These are phyloP conservation scores for Craseonycteris thonglongyai DNA, from an alignment of 2,113 vertebrate species.

Conservation along the genomic window DNA sequence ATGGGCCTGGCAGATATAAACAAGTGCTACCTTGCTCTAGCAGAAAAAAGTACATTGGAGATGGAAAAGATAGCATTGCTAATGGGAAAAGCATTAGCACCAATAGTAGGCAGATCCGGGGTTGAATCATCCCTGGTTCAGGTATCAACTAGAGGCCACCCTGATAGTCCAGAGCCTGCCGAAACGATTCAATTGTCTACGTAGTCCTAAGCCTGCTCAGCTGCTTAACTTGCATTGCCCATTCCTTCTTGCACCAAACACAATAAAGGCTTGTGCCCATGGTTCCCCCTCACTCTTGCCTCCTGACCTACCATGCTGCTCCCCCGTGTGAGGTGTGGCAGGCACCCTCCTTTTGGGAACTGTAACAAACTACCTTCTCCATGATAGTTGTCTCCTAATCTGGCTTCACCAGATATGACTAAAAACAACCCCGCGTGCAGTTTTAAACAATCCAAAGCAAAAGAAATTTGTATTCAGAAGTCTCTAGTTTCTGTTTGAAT, in stretches of 20 bases:
- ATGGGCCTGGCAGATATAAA: background rate
- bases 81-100: background rate
- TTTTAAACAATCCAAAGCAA: background rate
- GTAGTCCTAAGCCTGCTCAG: background rate
- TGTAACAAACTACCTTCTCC: background rate
- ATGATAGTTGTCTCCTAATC: background rate
- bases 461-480: background rate
- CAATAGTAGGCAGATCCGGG: background rate
- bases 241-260: background rate
- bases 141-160: background rate
- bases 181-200: background rate
- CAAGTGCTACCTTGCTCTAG: background rate
- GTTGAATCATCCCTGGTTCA: background rate
- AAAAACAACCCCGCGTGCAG: background rate
- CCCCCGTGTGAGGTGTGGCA: accelerated
- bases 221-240: background rate
- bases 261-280: too few relatives aligned
- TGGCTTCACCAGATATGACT: background rate
- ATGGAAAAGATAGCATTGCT: background rate
- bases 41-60: background rate
- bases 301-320: background rate
- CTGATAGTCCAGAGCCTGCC: background rate
- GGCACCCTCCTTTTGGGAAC: background rate
- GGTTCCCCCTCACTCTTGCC: background rate
- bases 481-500: background rate